phyloP scores from a whole-genome alignment of 2,797 vertebrate genomes.

The Anas capensis region DNA sequence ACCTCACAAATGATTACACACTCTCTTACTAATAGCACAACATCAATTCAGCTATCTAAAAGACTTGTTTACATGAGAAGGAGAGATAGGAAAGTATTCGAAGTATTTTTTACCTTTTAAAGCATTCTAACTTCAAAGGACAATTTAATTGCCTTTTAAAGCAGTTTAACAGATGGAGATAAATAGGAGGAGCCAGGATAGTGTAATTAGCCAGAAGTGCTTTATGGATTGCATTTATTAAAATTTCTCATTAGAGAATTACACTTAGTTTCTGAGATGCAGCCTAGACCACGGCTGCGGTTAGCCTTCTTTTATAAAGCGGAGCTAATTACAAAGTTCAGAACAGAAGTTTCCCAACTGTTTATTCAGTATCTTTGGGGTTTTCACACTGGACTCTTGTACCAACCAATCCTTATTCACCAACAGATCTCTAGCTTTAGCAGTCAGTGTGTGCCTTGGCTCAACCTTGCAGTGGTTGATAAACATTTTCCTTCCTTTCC shows the following conservation, averaged over 20 bases:
- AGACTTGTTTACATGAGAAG: neutral
- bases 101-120: neutral
- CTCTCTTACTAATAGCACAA: neutral
- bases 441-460: neutral
- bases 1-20: neutral
- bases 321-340: neutral
- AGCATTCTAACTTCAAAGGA: neutral
- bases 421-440: neutral
- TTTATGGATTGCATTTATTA: neutral
- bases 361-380: neutral
- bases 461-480: neutral
- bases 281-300: neutral
- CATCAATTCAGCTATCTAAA: neutral
- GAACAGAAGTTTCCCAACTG: neutral
- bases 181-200: neutral
- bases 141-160: neutral
- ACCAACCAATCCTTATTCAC: neutral
- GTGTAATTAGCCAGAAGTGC: neutral
- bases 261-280: neutral
- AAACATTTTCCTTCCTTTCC: neutral
- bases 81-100: neutral
- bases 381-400: neutral
- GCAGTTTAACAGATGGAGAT: neutral
- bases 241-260: neutral
- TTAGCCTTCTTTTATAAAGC: neutral